Evolutionary conservation across 1,140 invertebrate genomes (phyloP).

Genomic region (Wasmannia auropunctata): DNA sequence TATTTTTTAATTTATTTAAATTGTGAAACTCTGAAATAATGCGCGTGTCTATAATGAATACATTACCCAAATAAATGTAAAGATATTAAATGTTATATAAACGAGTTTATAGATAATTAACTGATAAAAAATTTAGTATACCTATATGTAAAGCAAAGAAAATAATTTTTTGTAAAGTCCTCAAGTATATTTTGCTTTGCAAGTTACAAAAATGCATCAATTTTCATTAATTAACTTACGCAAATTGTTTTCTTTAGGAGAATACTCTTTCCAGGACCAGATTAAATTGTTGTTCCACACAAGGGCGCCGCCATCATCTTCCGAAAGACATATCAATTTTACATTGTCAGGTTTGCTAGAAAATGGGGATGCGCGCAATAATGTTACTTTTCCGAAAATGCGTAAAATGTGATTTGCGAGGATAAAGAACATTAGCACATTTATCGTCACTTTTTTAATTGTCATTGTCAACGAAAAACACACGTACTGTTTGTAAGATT

Average conservation of each 20-base stretch:
- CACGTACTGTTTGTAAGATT: too few relatives aligned
- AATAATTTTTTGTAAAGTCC: background rate
- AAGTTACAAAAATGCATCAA: background rate
- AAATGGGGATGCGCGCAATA: too few relatives aligned
- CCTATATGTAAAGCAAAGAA: background rate
- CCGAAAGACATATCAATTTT: too few relatives aligned
- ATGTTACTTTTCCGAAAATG: too few relatives aligned
- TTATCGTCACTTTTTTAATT: too few relatives aligned
- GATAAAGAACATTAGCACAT: too few relatives aligned
- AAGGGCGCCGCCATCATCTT: too few relatives aligned
- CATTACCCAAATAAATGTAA: background rate
- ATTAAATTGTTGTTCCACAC: too few relatives aligned
- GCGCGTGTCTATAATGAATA: background rate
- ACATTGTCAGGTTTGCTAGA: too few relatives aligned
- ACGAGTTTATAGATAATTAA: background rate
- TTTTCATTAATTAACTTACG: slow-evolving; percentile 27
- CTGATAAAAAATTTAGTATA: background rate
- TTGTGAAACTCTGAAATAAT: background rate
- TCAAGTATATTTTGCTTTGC: background rate
- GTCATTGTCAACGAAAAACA: too few relatives aligned
- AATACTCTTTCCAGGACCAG: background rate
- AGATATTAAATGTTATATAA: background rate
- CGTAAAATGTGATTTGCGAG: too few relatives aligned
- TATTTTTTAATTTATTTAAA: background rate
- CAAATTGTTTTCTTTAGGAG: background rate